Base-by-base conservation (phyloP, 2,888 invertebrate species). In the Neoaliturus tenellus region DNA sequence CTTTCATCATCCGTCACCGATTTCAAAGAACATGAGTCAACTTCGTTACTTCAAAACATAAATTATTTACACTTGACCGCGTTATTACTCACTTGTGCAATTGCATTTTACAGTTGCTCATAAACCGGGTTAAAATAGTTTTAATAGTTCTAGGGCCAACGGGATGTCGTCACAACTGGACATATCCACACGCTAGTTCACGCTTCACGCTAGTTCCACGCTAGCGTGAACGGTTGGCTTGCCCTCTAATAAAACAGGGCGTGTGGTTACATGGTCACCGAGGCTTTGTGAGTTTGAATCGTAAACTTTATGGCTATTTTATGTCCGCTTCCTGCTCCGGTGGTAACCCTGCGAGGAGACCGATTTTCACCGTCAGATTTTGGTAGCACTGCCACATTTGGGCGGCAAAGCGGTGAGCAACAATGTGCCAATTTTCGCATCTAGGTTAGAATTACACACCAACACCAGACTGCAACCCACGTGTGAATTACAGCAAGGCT, bases 231-330 rank as follows among this genome's bases (percentile, higher is more conserved):
- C 20, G 2, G 3, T 14, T 17, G 6, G 23, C 55, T 6, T n/a
- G n/a, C n/a, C n/a, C n/a, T n/a, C n/a, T n/a, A n/a, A n/a, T n/a
- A n/a, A n/a, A 62, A 62, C 28, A 17, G 62, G 62, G 62, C 62
- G 62, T 62, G 62, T 62, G 62, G 62, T 62, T 62, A 28, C 55
- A 62, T 62, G 28, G 5, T 25, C 28, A 62, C 62, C 28, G 23
- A 58, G 23, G 23, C 35, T 78, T 78, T 78, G 78, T 78, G 31
- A 55, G 20, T 35, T n/a, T 28, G 75, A 20, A 33, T 78, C 51
- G 78, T 78, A 78, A 78, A 78, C 0, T 55, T 78, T 78, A 78
- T 25, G 31, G 35, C 55, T 1, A 20, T 51, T 78, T 78, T 31
- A 78, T 78, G 78, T 20, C 28, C 28, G 51, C 55, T 55, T 55